phyloP scores from a whole-genome alignment of 2,888 invertebrate genomes.

The Arrhopalites spinosus region DNA sequence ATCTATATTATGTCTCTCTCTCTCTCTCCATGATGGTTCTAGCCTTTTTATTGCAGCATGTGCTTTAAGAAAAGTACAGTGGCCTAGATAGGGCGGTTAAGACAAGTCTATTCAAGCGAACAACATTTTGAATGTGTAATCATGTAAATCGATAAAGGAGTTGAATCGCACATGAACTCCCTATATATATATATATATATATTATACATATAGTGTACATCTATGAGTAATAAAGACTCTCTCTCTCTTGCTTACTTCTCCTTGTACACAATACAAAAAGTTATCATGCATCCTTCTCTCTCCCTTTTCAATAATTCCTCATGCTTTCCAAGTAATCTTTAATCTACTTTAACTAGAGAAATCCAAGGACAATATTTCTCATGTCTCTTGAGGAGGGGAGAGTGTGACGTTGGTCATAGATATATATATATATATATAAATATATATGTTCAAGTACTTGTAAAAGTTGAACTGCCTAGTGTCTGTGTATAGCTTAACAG shows the following conservation, averaged over 20 bases:
- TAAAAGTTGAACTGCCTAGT: too few species aligned
- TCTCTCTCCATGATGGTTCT: too few species aligned
- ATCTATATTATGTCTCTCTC: neutral
- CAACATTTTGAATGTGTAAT: constrained; percentile 25
- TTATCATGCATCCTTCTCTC: neutral
- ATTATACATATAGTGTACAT: too few species aligned
- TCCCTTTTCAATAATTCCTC: neutral
- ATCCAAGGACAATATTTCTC: too few species aligned
- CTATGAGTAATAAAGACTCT: neutral
- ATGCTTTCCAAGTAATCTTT: constrained; percentile 1
- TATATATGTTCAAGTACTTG: too few species aligned
- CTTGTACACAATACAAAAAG: neutral
- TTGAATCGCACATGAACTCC: neutral
- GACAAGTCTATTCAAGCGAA: too few species aligned
- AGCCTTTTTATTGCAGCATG: too few species aligned
- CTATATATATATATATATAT: neutral
- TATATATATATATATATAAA: neutral
- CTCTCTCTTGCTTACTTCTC: too few species aligned
- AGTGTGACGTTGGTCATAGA: neutral
- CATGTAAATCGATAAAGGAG: constrained; percentile 22
- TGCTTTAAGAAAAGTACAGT: too few species aligned
- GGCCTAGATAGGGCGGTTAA: too few species aligned
- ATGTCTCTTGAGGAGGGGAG: neutral
- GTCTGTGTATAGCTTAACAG: neutral
- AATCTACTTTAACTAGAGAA: neutral